These are phyloP conservation scores for Sebastiscus albofasciatus DNA, from an alignment of 2,797 vertebrate genomes.

Conservation along the genomic window DNA sequence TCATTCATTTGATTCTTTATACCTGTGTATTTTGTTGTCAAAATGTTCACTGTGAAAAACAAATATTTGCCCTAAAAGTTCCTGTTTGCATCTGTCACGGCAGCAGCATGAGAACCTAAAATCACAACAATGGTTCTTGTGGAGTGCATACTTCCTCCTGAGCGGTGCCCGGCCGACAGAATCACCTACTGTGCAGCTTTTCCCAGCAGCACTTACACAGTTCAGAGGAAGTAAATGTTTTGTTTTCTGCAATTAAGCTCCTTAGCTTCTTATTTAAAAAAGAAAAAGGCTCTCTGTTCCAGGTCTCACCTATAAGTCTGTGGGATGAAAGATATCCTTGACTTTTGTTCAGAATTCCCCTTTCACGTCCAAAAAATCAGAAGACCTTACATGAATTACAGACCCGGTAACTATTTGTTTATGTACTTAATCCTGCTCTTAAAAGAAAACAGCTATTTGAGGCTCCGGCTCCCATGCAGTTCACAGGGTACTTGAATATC, in stretches of 20 bases:
- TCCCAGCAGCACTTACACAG: conserved; percentile 49
- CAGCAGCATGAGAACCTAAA: conserved; percentile 11
- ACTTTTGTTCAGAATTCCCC: conserved; percentile 55
- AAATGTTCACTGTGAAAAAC: neutral
- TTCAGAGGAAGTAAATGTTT: conserved; percentile 72
- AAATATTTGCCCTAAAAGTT: neutral
- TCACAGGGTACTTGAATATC: conserved; percentile 77
- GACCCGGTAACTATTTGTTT: conserved; percentile 44
- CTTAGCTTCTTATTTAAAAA: conserved; percentile 15
- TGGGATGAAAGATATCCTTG: conserved; percentile 35
- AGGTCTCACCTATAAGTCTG: conserved; percentile 38
- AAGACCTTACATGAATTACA: conserved; percentile 49
- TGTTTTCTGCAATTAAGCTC: conserved; percentile 72
- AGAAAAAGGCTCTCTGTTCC: conserved; percentile 13
- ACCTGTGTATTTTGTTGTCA: neutral
- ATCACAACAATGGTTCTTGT: conserved; percentile 37
- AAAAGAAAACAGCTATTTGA: conserved; percentile 74
- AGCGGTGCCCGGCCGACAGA: neutral
- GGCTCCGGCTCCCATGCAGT: conserved; percentile 44
- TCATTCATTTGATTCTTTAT: neutral
- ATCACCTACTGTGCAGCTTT: conserved; percentile 36
- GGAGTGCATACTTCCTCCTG: conserved; percentile 49
- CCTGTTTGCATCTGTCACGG: neutral
- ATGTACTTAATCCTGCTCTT: conserved; percentile 53
- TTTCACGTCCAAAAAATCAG: conserved; percentile 40